Conservation (phyloP, 1,140 invertebrate genomes). For the Drosophila bipectinata region DNA sequence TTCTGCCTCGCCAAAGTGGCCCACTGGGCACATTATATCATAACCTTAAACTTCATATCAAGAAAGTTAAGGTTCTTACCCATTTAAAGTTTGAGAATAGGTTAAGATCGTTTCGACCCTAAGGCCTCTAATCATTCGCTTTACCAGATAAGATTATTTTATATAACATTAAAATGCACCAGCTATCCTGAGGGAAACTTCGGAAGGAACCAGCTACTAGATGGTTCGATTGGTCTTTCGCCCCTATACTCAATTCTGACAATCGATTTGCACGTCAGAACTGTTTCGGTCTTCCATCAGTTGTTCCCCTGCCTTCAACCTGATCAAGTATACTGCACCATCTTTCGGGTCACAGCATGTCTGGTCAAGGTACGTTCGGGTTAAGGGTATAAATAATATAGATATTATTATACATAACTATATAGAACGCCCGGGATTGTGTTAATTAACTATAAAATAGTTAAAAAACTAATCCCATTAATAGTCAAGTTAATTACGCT, state of each 20-base stretch:
- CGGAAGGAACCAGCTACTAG: constrained; percentile 93
- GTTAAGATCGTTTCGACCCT: constrained; percentile 25
- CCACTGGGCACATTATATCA: too few species aligned
- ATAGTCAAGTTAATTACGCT: constrained; percentile 31
- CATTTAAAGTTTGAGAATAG: too few species aligned
- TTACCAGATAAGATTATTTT: constrained; percentile 38
- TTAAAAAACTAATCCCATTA: too few species aligned
- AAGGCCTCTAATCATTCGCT: constrained; percentile 36
- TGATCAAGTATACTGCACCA: constrained; percentile 20
- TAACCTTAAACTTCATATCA: too few species aligned
- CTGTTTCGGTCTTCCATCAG: constrained; percentile 91
- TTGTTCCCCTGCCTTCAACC: constrained; percentile 88
- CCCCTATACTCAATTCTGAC: constrained; percentile 89
- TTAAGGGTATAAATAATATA: constrained; percentile 52
- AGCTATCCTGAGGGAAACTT: constrained; percentile 2
- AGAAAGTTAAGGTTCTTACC: too few species aligned
- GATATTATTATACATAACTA: constrained; percentile 4
- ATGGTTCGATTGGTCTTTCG: constrained; percentile 84
- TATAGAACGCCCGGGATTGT: constrained; percentile 63
- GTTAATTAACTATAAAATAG: constrained; percentile 39
- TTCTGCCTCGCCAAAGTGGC: too few species aligned
- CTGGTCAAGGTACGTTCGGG: constrained; percentile 85
- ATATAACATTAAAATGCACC: constrained; percentile 19
- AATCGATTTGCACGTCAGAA: constrained; percentile 95
- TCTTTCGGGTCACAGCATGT: constrained; percentile 85